Evolutionary conservation across 2,113 vertebrate species (phyloP).

Genomic region (Ictidomys tridecemlineatus): DNA sequence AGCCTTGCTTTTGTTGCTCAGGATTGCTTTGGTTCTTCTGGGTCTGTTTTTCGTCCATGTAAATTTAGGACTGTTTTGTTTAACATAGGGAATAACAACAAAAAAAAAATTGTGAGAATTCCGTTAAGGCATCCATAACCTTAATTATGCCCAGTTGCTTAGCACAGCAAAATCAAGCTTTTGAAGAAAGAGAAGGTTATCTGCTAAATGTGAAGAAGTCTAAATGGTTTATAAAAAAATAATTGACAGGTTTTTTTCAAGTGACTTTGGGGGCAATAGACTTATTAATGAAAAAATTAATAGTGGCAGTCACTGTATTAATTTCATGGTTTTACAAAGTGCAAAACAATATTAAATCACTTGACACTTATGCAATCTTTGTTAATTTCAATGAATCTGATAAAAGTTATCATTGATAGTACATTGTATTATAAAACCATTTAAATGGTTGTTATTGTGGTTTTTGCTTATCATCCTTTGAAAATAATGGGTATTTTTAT

Average conservation of each 20-base stretch:
- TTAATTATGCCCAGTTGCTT: not conserved
- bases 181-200: constrained; percentile 36
- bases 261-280: not conserved
- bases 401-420: constrained; percentile 7
- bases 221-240: constrained; percentile 32
- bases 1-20: too few species aligned
- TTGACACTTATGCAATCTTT: not conserved
- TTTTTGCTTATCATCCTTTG: constrained; percentile 44
- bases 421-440: not conserved
- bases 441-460: not conserved
- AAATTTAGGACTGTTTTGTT: not conserved
- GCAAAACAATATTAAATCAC: constrained; percentile 16
- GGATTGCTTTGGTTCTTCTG: too few species aligned
- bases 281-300: not conserved
- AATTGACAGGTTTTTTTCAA: constrained; percentile 32
- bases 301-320: not conserved
- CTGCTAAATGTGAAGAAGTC: not conserved
- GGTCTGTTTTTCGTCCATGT: too few species aligned
- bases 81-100: not conserved
- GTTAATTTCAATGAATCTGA: not conserved
- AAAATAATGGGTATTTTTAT: not conserved
- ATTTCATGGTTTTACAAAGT: constrained; percentile 39
- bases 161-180: constrained; percentile 39
- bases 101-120: not conserved
- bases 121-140: not conserved